Evolutionary conservation across 2,797 vertebrate genomes (phyloP).

Genomic region (Alfaro cultratus): DNA sequence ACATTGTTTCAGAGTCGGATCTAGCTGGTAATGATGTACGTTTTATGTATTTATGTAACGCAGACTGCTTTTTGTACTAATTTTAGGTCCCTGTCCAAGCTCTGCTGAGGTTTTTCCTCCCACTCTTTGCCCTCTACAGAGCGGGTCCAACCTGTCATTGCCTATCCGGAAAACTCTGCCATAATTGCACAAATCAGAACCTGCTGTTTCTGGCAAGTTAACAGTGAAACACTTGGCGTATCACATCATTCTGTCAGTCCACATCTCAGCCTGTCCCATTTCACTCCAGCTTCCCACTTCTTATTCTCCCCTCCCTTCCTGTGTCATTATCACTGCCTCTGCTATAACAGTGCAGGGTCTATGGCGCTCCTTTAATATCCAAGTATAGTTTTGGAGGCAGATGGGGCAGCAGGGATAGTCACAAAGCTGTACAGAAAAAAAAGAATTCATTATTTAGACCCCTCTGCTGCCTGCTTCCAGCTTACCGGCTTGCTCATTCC

Average conservation of each 20-base stretch:
- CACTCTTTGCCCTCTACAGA: conserved; percentile 28
- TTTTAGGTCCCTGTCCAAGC: background rate
- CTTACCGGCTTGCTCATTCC: conserved; percentile 54
- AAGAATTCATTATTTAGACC: conserved; percentile 76
- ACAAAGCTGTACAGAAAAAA: conserved; percentile 73
- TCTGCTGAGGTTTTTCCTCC: conserved; percentile 11
- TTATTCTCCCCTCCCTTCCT: background rate
- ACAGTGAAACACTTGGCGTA: conserved; percentile 38
- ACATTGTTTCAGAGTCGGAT: conserved; percentile 32
- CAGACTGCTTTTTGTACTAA: background rate
- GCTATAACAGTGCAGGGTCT: conserved; percentile 75
- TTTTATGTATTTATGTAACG: conserved; percentile 18
- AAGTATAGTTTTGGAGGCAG: conserved; percentile 71
- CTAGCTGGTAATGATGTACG: conserved; percentile 22
- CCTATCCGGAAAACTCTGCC: conserved; percentile 20
- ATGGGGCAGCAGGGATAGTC: conserved; percentile 36
- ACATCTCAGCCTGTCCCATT: conserved; percentile 35
- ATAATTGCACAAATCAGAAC: conserved; percentile 60
- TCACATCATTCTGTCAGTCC: conserved; percentile 49
- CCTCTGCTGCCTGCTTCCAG: conserved; percentile 49
- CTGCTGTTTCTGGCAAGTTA: conserved; percentile 38
- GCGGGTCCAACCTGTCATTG: conserved; percentile 35
- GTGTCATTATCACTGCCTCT: conserved; percentile 72
- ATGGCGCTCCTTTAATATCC: conserved; percentile 88
- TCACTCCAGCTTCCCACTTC: conserved; percentile 28